Percentiles rank a stretch among this genome's conserved stretches.
These are phyloP conservation scores for Batillaria attramentaria DNA, from an alignment of 1,140 invertebrate genomes.

Conservation along the genomic window DNA sequence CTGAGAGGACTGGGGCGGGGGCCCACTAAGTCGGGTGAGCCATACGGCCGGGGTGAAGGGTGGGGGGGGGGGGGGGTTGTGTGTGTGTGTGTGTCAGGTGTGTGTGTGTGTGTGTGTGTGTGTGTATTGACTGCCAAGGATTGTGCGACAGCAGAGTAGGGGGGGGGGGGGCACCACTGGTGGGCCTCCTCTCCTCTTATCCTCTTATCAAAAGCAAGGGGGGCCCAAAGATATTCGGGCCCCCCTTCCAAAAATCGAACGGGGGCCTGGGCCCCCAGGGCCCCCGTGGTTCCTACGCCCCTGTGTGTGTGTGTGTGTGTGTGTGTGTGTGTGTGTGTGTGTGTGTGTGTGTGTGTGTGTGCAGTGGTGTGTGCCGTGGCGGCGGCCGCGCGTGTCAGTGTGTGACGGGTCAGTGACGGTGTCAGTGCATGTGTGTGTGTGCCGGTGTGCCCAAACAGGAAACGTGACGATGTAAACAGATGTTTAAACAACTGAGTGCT, in stretches of 20 bases:
- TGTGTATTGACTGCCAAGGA: too few relatives aligned
- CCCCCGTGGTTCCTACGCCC: too few relatives aligned
- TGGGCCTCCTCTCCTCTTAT: too few relatives aligned
- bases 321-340: not conserved
- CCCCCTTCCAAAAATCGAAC: too few relatives aligned
- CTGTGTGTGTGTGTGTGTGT: not conserved
- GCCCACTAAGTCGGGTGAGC: not conserved
- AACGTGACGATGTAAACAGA: not conserved
- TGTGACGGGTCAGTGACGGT: not conserved
- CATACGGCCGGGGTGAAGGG: not conserved
- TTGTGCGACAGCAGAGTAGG: too few relatives aligned
- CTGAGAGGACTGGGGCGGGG: not conserved
- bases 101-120: not conserved
- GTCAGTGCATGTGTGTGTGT: conserved; percentile 7
- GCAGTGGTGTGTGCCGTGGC: not conserved
- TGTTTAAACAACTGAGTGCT: not conserved
- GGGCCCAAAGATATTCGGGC: too few relatives aligned
- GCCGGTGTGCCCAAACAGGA: conserved; percentile 7
- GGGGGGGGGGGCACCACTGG: too few relatives aligned
- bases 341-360: not conserved
- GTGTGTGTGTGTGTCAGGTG: not conserved
- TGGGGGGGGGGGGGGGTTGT: too few relatives aligned
- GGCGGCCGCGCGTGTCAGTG: not conserved
- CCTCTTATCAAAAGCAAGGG: too few relatives aligned
- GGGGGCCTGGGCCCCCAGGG: too few relatives aligned